phyloP scores from a whole-genome alignment of 2,888 invertebrate species.

The Blera fallax region DNA sequence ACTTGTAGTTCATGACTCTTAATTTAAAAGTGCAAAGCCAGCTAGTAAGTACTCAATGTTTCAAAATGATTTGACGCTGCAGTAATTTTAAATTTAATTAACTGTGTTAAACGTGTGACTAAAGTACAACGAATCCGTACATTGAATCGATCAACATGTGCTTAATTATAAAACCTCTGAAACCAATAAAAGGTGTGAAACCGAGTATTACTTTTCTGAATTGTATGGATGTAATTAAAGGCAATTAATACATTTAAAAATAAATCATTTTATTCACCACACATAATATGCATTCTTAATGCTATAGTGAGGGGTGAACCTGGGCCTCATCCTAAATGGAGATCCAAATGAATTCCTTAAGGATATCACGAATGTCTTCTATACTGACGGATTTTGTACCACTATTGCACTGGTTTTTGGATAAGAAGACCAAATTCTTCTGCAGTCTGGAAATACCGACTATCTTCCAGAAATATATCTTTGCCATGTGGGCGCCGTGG shows the following conservation, averaged over 20 bases:
- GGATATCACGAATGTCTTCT: no score
- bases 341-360: no score
- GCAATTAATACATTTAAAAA: neutral
- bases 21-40: no score
- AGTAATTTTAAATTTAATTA: neutral
- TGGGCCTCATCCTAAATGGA: no score
- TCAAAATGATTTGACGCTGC: neutral
- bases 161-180: neutral
- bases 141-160: neutral
- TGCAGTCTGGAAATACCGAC: no score
- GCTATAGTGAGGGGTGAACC: no score
- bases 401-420: no score
- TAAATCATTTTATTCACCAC: neutral
- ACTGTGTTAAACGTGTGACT: neutral
- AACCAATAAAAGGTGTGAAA: neutral
- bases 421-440: no score
- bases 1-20: neutral
- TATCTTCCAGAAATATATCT: no score
- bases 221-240: neutral
- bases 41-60: neutral
- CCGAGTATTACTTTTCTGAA: neutral
- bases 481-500: no score
- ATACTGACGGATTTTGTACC: no score
- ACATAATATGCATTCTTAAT: no score
- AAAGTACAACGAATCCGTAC: neutral